Conservation (phyloP, 1,140 invertebrate species). For the Drosophila seguyi region DNA sequence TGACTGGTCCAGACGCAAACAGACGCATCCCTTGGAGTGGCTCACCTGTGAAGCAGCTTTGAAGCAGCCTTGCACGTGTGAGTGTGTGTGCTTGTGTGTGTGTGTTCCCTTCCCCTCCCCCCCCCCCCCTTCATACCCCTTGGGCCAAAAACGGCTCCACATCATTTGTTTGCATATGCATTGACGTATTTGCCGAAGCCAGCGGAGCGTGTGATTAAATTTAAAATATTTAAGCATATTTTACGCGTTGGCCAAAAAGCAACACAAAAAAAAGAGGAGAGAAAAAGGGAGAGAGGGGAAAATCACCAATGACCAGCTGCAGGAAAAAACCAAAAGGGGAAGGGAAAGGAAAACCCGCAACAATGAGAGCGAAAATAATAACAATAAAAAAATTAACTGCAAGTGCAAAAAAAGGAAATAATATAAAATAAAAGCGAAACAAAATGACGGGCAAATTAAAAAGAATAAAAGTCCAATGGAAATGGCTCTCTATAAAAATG, state of each 20-base stretch:
- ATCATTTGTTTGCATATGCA: conserved; percentile 82
- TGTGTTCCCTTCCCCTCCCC: neutral
- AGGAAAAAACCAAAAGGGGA: neutral
- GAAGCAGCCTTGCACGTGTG: neutral
- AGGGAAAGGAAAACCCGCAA: conserved; percentile 50
- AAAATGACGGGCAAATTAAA: conserved; percentile 73
- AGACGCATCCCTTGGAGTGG: conserved; percentile 18
- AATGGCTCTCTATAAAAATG: conserved; percentile 61
- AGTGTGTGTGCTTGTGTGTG: neutral
- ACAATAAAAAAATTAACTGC: conserved; percentile 79
- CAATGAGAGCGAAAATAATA: conserved; percentile 78
- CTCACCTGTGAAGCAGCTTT: conserved; percentile 18
- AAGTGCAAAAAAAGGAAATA: conserved; percentile 57
- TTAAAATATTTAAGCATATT: conserved; percentile 84
- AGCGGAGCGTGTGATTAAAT: conserved; percentile 81
- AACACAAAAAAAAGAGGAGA: neutral
- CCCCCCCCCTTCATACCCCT: neutral
- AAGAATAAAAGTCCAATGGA: conserved; percentile 70
- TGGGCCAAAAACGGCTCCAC: conserved; percentile 22
- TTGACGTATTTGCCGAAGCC: conserved; percentile 78
- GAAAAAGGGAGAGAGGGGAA: neutral
- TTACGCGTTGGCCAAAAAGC: conserved; percentile 77
- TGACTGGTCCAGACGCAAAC: conserved; percentile 31
- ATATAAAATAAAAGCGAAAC: neutral
- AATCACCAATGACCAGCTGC: conserved; percentile 57